Conservation (phyloP, 1,140 invertebrate species). For the Gerris buenoi region DNA sequence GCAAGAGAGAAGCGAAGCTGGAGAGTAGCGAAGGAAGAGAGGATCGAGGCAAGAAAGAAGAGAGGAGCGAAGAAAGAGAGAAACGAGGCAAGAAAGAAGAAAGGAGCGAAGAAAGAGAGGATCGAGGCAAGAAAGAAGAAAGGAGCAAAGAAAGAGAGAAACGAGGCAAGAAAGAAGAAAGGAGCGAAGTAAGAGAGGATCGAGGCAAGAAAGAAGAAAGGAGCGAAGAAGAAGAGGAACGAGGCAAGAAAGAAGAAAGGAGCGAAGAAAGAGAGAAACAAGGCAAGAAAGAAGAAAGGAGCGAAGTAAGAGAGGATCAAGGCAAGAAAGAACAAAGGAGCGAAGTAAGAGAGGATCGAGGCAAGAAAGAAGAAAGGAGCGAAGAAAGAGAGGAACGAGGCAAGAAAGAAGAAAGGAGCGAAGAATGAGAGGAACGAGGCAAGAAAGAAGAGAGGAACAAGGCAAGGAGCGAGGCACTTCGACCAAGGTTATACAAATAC, state of each 20-base stretch:
- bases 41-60: too few relatives aligned
- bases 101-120: not conserved
- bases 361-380: slow-evolving; percentile 21
- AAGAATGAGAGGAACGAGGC: slow-evolving; percentile 10
- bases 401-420: slow-evolving; percentile 14
- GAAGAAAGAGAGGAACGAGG: too few relatives aligned
- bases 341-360: slow-evolving; percentile 20
- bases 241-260: too few relatives aligned
- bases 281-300: too few relatives aligned
- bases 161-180: not conserved
- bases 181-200: slow-evolving; percentile 3
- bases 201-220: slow-evolving; percentile 6
- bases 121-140: slow-evolving; percentile 1
- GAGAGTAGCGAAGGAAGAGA: too few relatives aligned
- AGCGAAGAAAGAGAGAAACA: too few relatives aligned
- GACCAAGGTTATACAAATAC: too few relatives aligned
- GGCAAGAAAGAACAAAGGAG: not conserved
- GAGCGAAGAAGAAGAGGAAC: slow-evolving; percentile 12
- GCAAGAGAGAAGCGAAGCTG: too few relatives aligned
- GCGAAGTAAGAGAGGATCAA: too few relatives aligned
- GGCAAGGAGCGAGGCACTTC: too few relatives aligned
- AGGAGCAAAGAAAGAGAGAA: slow-evolving; percentile 15
- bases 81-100: not conserved
- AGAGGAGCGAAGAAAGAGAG: not conserved
- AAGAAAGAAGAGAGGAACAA: too few relatives aligned